phyloP scores from a whole-genome alignment of 1,140 invertebrate genomes.

The Whitmania pigra region DNA sequence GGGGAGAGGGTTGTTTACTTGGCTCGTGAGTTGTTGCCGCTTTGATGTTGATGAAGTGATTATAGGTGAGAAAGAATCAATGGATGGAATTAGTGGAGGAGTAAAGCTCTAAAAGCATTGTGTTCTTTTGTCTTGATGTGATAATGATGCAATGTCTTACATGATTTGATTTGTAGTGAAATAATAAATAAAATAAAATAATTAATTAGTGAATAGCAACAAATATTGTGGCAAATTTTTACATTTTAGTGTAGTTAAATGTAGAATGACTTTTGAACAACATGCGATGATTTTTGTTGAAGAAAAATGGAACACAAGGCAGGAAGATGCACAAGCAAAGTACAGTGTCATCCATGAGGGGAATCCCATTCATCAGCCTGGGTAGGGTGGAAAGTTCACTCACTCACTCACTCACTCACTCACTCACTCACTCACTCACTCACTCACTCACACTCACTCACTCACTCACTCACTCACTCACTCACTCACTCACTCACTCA shows the following conservation, averaged over 20 bases:
- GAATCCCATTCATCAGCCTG: neutral
- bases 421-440: no score
- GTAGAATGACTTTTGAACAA: no score
- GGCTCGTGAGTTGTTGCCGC: conserved; percentile 46
- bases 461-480: conserved; percentile 11
- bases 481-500: conserved; percentile 12
- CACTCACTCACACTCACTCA: conserved; percentile 6
- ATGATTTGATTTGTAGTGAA: no score
- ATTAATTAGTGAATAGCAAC: no score
- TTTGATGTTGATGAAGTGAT: neutral
- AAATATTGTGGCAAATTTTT: no score
- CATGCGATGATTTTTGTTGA: conserved; percentile 14
- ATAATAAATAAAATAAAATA: neutral
- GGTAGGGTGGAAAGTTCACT: neutral
- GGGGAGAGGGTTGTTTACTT: conserved; percentile 54
- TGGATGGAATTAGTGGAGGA: neutral
- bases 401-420: conserved; percentile 36
- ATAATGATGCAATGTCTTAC: neutral
- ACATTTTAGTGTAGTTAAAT: no score
- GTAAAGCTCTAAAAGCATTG: no score
- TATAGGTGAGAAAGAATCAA: neutral
- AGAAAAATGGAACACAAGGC: conserved; percentile 44
- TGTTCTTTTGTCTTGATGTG: neutral
- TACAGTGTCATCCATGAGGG: conserved; percentile 16
- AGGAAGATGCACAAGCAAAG: conserved; percentile 19